Percentiles rank a stretch among this genome's conserved stretches.
These are phyloP conservation scores for Glossophaga mutica DNA, from an alignment of 2,797 vertebrate species.

Conservation along the genomic window DNA sequence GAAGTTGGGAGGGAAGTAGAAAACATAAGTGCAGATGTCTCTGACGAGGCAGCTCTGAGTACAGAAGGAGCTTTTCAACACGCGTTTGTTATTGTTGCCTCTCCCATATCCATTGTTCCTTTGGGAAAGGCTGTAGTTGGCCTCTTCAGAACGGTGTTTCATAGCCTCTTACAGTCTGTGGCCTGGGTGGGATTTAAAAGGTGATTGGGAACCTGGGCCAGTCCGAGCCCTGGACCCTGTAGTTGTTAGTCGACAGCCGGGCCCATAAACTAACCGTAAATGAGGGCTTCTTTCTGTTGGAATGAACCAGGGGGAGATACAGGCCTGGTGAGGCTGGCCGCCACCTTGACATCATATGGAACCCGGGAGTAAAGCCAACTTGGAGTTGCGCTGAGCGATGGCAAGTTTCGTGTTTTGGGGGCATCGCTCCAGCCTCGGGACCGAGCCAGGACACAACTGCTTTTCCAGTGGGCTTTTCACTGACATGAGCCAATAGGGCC, in stretches of 20 bases:
- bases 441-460: neutral
- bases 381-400: neutral
- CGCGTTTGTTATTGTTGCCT: neutral
- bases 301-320: neutral
- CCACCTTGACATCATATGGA: neutral
- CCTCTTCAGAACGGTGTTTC: neutral
- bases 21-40: neutral
- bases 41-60: too few species aligned
- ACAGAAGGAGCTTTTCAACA: neutral
- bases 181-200: neutral
- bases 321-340: neutral
- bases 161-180: neutral
- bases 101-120: neutral
- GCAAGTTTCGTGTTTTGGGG: neutral
- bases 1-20: neutral
- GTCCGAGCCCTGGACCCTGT: neutral
- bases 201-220: neutral
- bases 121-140: neutral
- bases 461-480: neutral
- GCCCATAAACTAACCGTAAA: neutral
- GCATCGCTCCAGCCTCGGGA: neutral
- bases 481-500: neutral
- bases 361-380: neutral
- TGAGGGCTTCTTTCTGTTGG: neutral
- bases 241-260: neutral